Base-by-base conservation (phyloP, 2,888 invertebrate genomes). In the Sicus ferrugineus region DNA sequence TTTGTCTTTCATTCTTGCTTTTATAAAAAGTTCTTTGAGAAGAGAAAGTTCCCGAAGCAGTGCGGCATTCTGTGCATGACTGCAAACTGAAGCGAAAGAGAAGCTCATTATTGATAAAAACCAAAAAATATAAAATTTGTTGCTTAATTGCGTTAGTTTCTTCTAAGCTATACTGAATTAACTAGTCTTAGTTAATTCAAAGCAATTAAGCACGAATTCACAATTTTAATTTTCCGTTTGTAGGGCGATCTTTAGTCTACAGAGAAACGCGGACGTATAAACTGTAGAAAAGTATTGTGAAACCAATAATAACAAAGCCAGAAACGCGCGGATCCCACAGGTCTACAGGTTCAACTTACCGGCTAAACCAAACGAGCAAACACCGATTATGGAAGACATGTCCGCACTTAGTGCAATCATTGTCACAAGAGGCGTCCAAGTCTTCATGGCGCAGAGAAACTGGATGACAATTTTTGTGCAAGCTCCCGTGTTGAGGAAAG, bases 71-170 rank as follows among this genome's bases (percentile, higher is more conserved):
- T 1, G 50, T 50, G 16, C 64, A 64, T 28, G 19, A 30, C 1
- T 3, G 0, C 1, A 50, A 64, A n/a, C 64, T 64, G 48, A 48
- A 64, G n/a, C n/a, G n/a, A n/a, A n/a, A n/a, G n/a, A n/a, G n/a
- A n/a, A n/a, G n/a, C n/a, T n/a, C n/a, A n/a, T n/a, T n/a, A n/a
- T n/a, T n/a, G n/a, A n/a, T n/a, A n/a, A n/a, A n/a, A n/a, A n/a
- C n/a, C n/a, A n/a, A n/a, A n/a, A n/a, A n/a, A n/a, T n/a, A n/a
- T n/a, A n/a, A n/a, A n/a, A n/a, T n/a, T n/a, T n/a, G n/a, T n/a
- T n/a, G n/a, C n/a, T n/a, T n/a, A n/a, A n/a, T n/a, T n/a, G n/a
- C n/a, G n/a, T n/a, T n/a, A n/a, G n/a, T n/a, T n/a, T n/a, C n/a
- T n/a, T n/a, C n/a, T n/a, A n/a, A n/a, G n/a, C n/a, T n/a, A n/a